Conservation (phyloP, 1,140 invertebrate species). For the Drosophila littoralis region DNA sequence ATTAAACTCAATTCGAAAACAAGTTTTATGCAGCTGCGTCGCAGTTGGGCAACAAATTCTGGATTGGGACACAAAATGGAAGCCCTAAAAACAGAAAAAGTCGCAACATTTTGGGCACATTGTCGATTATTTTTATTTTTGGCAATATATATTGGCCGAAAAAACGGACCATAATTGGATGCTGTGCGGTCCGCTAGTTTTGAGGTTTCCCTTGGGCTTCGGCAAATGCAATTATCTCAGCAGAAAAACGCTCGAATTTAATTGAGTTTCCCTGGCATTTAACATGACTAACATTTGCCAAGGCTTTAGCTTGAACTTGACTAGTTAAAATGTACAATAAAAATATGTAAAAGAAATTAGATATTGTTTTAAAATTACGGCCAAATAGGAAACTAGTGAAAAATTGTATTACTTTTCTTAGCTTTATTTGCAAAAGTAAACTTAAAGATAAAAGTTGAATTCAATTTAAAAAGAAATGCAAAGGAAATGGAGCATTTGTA, state of each 20-base stretch:
- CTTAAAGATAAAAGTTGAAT: too few relatives aligned
- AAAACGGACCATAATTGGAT: slow-evolving; percentile 16
- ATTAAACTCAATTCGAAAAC: slow-evolving; percentile 10
- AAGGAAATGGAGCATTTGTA: too few relatives aligned
- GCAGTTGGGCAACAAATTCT: not conserved
- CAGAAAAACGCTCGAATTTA: slow-evolving; percentile 5
- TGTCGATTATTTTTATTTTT: slow-evolving; percentile 1
- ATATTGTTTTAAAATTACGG: too few relatives aligned
- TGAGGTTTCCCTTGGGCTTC: slow-evolving; percentile 29
- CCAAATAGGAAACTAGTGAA: too few relatives aligned
- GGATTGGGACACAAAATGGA: not conserved
- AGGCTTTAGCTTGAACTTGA: not conserved
- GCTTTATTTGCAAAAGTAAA: too few relatives aligned
- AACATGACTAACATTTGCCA: not conserved
- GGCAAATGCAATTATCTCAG: slow-evolving; percentile 23
- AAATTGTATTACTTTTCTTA: too few relatives aligned
- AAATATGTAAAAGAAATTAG: too few relatives aligned
- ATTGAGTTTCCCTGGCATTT: not conserved
- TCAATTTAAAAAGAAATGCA: too few relatives aligned
- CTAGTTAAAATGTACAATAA: too few relatives aligned
- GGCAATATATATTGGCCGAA: slow-evolving; percentile 24
- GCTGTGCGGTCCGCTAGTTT: not conserved
- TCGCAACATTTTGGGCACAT: not conserved
- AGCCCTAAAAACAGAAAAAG: slow-evolving; percentile 7
- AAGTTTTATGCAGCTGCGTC: slow-evolving; percentile 14